Evolutionary conservation across 2,113 vertebrate genomes (phyloP).

Genomic region (Rhombomys opimus): DNA sequence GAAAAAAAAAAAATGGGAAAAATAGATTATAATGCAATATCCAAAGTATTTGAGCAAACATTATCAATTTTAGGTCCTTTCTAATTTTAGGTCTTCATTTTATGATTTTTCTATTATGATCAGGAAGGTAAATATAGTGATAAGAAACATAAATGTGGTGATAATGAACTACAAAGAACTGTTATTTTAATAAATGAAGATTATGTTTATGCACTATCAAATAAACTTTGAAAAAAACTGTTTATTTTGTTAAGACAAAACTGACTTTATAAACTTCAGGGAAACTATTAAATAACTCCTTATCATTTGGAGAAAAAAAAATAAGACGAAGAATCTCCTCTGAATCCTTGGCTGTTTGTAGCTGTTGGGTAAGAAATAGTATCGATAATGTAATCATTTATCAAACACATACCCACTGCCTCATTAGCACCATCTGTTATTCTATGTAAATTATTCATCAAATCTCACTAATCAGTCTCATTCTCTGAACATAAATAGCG

Average conservation of each 20-base stretch:
- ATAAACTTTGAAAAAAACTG: neutral
- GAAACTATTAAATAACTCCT: neutral
- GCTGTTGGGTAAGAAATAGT: neutral
- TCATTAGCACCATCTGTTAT: neutral
- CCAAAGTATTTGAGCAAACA: neutral
- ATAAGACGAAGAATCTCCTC: neutral
- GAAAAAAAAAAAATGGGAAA: neutral
- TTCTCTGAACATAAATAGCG: neutral
- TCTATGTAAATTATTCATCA: conserved; percentile 5
- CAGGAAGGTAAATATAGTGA: neutral
- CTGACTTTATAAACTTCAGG: conserved; percentile 3
- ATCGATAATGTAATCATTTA: conserved; percentile 6
- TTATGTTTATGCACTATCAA: neutral
- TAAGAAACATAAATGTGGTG: conserved; percentile 4
- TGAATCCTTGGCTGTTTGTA: neutral
- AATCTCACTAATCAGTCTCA: conserved; percentile 29
- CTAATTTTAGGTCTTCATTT: neutral
- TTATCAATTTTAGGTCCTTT: neutral
- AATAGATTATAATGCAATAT: neutral
- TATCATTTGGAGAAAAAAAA: neutral
- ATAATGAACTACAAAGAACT: conserved; percentile 24
- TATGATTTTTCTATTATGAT: conserved; percentile 1
- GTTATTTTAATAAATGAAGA: neutral
- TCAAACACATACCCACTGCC: neutral
- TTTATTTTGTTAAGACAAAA: conserved; percentile 12